Base-by-base conservation (phyloP, 1,140 invertebrate species). In the Caenorhabditis remanei region DNA sequence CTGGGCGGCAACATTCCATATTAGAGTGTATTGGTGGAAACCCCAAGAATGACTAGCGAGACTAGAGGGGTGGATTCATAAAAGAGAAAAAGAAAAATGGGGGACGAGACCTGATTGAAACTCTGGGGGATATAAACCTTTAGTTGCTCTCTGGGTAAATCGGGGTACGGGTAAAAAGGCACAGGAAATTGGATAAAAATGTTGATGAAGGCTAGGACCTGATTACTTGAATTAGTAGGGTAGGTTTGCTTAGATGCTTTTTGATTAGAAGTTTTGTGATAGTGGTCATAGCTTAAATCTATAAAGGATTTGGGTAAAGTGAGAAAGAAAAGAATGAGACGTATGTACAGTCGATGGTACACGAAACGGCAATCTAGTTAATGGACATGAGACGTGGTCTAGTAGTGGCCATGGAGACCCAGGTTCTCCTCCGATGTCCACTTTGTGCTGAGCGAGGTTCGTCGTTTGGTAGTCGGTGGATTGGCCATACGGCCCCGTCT, bases 151-250 rank as follows among this genome's bases (percentile, higher is more conserved):
- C 21, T 79, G 71, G 46, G 71, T 14, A 46, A 11, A 21, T 32
- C 32, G 32, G 65, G 40, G 46, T 46, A 50, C 43, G 19, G 71
- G 71, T 79, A 79, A 79, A 79, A 79, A 79, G 46, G 71, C 71
- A 79, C 71, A 79, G 24, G 71, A 50, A 79, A 79, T n/a, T 7
- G 32, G 71, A 6, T 40, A 71, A 71, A 46, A 79, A 50, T 79
- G 43, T 79, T n/a, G 71, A 50, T 79, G 46, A 79, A 79, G 53
- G 24, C 71, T 48, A 53, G 53, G 71, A 79, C 71, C 71, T 79
- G 71, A 79, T 79, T 79, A 79, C 71, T 79, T 79, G 43, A 79
- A 79, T 79, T 79, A 79, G 71, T 79, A 79, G 67, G 46, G 67
- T 71, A 79, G 32, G 43, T 43, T 43, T 19, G 11, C 5, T 50